Evolutionary conservation across 2,113 vertebrate species (phyloP).

Genomic region (Lates calcarifer): DNA sequence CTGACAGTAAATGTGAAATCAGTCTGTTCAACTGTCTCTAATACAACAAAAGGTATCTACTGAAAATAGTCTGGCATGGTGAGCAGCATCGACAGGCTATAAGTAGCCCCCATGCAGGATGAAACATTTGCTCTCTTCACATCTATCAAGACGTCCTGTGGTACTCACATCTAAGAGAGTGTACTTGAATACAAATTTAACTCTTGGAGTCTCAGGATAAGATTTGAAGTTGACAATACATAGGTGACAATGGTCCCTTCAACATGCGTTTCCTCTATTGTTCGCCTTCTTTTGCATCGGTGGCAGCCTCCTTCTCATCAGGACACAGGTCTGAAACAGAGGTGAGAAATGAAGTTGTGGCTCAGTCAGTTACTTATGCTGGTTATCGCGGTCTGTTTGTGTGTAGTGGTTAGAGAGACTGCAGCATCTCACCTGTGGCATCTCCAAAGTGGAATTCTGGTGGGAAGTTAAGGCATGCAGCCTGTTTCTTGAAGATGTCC

Average conservation of each 20-base stretch:
- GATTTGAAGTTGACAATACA: neutral
- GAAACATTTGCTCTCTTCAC: neutral
- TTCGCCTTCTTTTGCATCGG: conserved; percentile 7
- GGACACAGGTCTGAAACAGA: conserved; percentile 64
- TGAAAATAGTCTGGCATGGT: neutral
- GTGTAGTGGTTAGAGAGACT: neutral
- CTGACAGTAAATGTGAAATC: neutral
- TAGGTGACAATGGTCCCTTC: neutral
- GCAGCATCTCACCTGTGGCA: conserved; percentile 18
- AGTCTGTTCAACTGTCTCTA: neutral
- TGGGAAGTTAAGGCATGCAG: conserved; percentile 53
- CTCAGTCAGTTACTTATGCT: neutral
- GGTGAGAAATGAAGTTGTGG: neutral
- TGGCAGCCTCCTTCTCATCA: neutral
- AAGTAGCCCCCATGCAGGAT: neutral
- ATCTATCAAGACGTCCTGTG: conserved; percentile 3
- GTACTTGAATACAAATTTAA: conserved; percentile 18
- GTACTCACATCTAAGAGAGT: neutral
- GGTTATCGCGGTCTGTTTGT: no score
- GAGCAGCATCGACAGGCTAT: neutral
- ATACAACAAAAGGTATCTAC: neutral
- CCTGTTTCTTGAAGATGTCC: conserved; percentile 59
- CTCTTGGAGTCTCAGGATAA: neutral
- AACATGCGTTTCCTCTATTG: neutral
- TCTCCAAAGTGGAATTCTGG: conserved; percentile 29